phyloP scores from a whole-genome alignment of 2,113 vertebrate species.

The Aphelocoma coerulescens region DNA sequence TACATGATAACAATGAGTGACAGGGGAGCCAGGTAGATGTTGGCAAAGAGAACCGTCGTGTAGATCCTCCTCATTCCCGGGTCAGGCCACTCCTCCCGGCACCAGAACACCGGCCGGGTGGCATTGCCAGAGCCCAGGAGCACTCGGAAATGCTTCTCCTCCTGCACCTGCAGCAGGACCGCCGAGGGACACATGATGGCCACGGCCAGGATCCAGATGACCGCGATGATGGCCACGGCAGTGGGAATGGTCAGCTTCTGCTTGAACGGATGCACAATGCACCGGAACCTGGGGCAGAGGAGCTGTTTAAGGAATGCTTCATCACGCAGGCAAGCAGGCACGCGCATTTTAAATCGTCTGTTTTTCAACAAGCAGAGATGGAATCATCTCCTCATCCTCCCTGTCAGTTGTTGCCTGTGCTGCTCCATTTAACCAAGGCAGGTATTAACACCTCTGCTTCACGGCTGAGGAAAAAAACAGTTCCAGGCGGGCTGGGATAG shows the following conservation, averaged over 20 bases:
- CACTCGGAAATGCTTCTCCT: constrained; percentile 81
- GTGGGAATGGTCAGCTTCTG: constrained; percentile 83
- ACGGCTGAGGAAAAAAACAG: background rate
- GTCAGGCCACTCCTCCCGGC: constrained; percentile 88
- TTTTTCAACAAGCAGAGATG: background rate
- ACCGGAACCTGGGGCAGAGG: constrained; percentile 77
- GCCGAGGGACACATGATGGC: constrained; percentile 89
- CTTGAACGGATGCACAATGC: constrained; percentile 89
- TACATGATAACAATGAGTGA: constrained; percentile 88
- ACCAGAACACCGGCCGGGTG: constrained; percentile 85
- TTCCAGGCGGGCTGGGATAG: background rate
- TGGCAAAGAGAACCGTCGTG: constrained; percentile 88
- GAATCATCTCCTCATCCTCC: background rate
- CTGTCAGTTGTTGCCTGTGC: background rate
- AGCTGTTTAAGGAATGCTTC: rapidly evolving
- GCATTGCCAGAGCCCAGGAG: constrained; percentile 75
- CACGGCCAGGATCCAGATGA: constrained; percentile 88
- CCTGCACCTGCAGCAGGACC: constrained; percentile 85
- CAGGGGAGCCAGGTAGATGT: constrained; percentile 88
- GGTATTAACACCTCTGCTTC: background rate
- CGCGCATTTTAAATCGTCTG: rapidly evolving
- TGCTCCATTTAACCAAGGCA: background rate
- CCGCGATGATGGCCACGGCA: constrained; percentile 71
- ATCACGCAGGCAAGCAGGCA: background rate
- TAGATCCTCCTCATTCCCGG: constrained; percentile 89